Percentiles rank a stretch among this genome's conserved stretches.
These are phyloP conservation scores for Orthonevra nobilis DNA, from an alignment of 2,888 invertebrate species.

Conservation along the genomic window DNA sequence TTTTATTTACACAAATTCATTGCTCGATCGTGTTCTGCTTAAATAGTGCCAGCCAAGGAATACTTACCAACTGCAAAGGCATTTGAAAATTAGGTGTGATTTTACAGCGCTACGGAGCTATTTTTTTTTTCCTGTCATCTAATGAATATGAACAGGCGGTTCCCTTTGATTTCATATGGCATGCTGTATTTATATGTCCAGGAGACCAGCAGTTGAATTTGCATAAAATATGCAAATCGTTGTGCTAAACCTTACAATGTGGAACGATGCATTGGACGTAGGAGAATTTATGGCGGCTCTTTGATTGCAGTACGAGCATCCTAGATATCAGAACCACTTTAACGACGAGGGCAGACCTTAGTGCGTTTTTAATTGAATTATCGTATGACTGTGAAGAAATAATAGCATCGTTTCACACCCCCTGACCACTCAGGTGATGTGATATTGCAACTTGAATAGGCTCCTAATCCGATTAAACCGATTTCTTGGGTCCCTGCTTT, in stretches of 20 bases:
- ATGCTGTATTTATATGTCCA: too few relatives aligned
- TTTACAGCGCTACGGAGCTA: neutral
- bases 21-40: too few relatives aligned
- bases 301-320: slow-evolving; percentile 35
- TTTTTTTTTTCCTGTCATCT: neutral
- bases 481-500: neutral
- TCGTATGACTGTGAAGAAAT: neutral
- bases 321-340: too few relatives aligned
- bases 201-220: slow-evolving; percentile 37
- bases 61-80: neutral
- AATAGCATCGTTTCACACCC: neutral
- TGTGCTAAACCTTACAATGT: neutral
- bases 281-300: slow-evolving; percentile 11
- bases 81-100: slow-evolving; percentile 22
- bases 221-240: slow-evolving; percentile 47
- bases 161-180: neutral
- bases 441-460: neutral
- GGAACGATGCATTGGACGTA: slow-evolving; percentile 10
- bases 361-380: slow-evolving; percentile 1
- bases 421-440: neutral
- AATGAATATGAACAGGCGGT: slow-evolving; percentile 12
- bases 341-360: too few relatives aligned
- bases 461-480: neutral
- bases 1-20: too few relatives aligned
- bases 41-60: too few relatives aligned